phyloP scores from a whole-genome alignment of 92 coral and sea anemone species.

The Bergia sp. region DNA sequence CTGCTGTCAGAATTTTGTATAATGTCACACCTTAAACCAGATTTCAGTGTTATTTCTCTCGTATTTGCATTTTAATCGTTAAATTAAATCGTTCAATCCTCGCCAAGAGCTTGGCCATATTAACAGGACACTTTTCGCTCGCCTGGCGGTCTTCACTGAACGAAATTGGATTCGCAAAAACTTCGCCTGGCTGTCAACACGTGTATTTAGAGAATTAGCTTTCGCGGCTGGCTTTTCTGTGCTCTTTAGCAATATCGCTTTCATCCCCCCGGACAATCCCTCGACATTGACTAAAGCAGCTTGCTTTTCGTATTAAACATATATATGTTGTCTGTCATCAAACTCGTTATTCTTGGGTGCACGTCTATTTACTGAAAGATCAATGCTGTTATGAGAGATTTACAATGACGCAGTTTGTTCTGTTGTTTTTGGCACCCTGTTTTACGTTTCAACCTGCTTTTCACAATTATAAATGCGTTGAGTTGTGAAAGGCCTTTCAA shows the following conservation, averaged over 20 bases:
- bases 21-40: conserved; percentile 14
- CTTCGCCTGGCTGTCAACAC: conserved; percentile 31
- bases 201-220: conserved; percentile 15
- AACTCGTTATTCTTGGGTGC: not conserved
- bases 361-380: conserved; percentile 28
- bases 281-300: conserved; percentile 30
- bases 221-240: conserved; percentile 23
- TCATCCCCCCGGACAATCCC: conserved; percentile 14
- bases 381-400: conserved; percentile 31
- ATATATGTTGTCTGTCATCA: conserved; percentile 40
- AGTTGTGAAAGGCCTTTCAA: conserved; percentile 35
- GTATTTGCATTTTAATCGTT: conserved; percentile 18
- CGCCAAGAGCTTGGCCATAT: not conserved
- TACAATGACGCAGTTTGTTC: conserved; percentile 21
- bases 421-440: conserved; percentile 4
- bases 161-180: not conserved
- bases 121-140: conserved; percentile 10
- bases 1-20: not conserved
- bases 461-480: conserved; percentile 33
- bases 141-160: conserved; percentile 33
- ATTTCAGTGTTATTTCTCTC: conserved; percentile 11
- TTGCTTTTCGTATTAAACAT: conserved; percentile 26
- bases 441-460: conserved; percentile 17
- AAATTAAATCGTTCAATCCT: conserved; percentile 6
- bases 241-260: conserved; percentile 28